Evolutionary conservation across 2,797 vertebrate genomes (phyloP).

Genomic region (Alosa sapidissima): DNA sequence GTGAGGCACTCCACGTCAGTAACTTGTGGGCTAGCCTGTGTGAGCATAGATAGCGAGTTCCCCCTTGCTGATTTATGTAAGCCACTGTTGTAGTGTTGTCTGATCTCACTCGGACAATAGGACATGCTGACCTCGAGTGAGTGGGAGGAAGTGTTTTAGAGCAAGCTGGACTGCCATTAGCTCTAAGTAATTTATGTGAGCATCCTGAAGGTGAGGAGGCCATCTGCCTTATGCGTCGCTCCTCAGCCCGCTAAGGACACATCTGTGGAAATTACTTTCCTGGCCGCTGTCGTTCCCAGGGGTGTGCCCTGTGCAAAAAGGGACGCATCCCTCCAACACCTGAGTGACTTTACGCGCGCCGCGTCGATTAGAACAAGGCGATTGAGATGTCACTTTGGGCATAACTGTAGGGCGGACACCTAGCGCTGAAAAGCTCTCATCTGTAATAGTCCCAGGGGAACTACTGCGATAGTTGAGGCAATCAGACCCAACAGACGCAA

Average conservation of each 20-base stretch:
- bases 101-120: not conserved
- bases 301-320: no score
- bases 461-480: not conserved
- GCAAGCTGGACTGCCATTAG: not conserved
- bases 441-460: not conserved
- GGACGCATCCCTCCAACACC: no score
- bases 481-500: constrained; percentile 15
- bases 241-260: no score
- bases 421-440: constrained; percentile 23
- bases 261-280: no score
- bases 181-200: not conserved
- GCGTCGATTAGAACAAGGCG: not conserved
- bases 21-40: no score
- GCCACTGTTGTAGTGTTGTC: constrained; percentile 19
- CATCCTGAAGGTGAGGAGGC: not conserved
- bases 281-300: no score
- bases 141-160: constrained; percentile 3
- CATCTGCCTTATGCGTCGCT: no score
- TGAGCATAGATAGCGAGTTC: not conserved
- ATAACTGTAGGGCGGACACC: not conserved
- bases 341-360: no score
- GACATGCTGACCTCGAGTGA: not conserved
- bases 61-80: constrained; percentile 13
- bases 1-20: no score
- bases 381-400: not conserved